These are phyloP conservation scores for Pandion haliaetus DNA, from an alignment of 2,113 vertebrate species.

Conservation along the genomic window DNA sequence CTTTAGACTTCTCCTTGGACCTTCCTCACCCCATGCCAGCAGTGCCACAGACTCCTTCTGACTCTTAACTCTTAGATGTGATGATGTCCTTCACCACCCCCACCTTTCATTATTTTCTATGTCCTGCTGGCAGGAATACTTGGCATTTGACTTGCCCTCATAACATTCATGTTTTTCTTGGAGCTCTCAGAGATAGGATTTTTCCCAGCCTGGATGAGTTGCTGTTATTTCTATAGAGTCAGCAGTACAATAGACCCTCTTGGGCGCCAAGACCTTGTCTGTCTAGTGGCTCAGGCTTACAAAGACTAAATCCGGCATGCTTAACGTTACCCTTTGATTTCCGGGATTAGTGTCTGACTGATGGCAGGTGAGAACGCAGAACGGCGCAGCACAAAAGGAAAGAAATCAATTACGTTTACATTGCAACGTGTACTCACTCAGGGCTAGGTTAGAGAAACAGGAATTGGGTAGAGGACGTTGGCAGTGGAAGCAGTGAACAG, in stretches of 20 bases:
- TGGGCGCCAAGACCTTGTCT: constrained; percentile 29
- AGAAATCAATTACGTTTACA: background rate
- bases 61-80: background rate
- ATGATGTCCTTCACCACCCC: background rate
- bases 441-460: background rate
- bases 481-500: background rate
- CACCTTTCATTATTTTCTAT: background rate
- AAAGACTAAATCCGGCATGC: background rate
- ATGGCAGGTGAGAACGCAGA: constrained; percentile 39
- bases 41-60: background rate
- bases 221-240: constrained; percentile 51
- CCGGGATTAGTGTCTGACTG: background rate
- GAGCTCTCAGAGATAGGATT: constrained; percentile 24
- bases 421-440: background rate
- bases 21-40: background rate
- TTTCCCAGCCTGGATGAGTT: constrained; percentile 45
- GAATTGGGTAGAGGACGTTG: background rate
- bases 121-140: constrained; percentile 18
- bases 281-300: constrained; percentile 6
- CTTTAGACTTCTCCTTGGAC: background rate
- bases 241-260: constrained; percentile 40
- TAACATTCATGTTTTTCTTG: constrained; percentile 25
- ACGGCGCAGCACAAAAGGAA: background rate
- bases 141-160: background rate
- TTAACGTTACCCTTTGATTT: background rate